Conservation (phyloP, 2,888 invertebrate species). For the Eremobia ochroleuca region DNA sequence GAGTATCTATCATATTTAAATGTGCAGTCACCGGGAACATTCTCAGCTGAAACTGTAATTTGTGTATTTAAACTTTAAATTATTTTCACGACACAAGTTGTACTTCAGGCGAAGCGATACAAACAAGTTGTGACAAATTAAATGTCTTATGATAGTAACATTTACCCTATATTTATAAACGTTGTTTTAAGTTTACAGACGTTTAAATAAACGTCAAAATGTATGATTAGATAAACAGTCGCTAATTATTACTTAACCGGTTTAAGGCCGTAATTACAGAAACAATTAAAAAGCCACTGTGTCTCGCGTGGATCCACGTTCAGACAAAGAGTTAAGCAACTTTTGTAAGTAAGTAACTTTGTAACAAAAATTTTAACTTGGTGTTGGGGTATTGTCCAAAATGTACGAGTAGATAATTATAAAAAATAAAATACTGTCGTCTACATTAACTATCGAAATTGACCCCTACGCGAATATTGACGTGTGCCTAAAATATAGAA, state of each 20-base stretch:
- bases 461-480: not conserved
- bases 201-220: not conserved
- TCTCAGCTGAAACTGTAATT: slow-evolving; percentile 18
- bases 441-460: not conserved
- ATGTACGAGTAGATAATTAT: not conserved
- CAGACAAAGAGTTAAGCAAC: not conserved
- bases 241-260: not conserved
- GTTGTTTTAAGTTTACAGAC: no score
- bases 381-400: not conserved
- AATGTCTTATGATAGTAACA: slow-evolving; percentile 17
- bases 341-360: not conserved
- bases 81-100: slow-evolving; percentile 19
- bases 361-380: not conserved
- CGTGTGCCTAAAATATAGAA: not conserved
- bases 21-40: slow-evolving; percentile 15
- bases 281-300: not conserved
- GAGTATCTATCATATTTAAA: no score
- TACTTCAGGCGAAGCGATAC: not conserved
- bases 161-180: not conserved
- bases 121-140: slow-evolving; percentile 23
- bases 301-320: not conserved
- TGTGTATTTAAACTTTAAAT: slow-evolving; percentile 28
- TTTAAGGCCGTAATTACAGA: not conserved
- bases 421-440: not conserved
- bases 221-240: not conserved